These are phyloP conservation scores for Ophion ventricosus DNA, from an alignment of 2,888 invertebrate species.

Conservation along the genomic window DNA sequence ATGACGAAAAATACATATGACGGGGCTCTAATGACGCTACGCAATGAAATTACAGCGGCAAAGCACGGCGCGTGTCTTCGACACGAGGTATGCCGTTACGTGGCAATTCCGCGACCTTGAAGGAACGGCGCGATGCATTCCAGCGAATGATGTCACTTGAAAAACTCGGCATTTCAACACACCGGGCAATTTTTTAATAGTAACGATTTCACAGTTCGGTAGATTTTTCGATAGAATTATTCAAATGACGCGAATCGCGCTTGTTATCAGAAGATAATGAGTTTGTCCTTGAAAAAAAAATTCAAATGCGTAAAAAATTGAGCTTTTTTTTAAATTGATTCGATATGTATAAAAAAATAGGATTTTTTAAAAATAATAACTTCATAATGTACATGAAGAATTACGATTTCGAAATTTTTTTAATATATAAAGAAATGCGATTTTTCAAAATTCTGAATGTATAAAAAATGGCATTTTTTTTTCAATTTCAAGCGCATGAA, in stretches of 20 bases:
- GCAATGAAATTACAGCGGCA: neutral
- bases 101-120: constrained; percentile 38
- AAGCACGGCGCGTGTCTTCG: neutral
- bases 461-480: neutral
- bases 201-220: neutral
- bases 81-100: neutral
- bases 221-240: constrained; percentile 20
- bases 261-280: constrained; percentile 22
- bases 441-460: too few relatives aligned
- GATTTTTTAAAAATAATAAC: too few relatives aligned
- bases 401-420: too few relatives aligned
- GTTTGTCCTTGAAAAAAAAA: neutral
- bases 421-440: too few relatives aligned
- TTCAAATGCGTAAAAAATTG: neutral
- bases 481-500: neutral
- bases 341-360: too few relatives aligned
- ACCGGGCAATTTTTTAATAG: constrained; percentile 53
- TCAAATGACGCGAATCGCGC: neutral
- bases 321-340: neutral
- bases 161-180: constrained; percentile 25
- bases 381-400: too few relatives aligned
- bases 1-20: neutral
- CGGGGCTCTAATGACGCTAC: neutral
- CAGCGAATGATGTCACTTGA: constrained; percentile 49
- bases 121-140: constrained; percentile 42